These are phyloP conservation scores for Huso huso DNA, from an alignment of 2,797 vertebrate genomes.

Conservation along the genomic window DNA sequence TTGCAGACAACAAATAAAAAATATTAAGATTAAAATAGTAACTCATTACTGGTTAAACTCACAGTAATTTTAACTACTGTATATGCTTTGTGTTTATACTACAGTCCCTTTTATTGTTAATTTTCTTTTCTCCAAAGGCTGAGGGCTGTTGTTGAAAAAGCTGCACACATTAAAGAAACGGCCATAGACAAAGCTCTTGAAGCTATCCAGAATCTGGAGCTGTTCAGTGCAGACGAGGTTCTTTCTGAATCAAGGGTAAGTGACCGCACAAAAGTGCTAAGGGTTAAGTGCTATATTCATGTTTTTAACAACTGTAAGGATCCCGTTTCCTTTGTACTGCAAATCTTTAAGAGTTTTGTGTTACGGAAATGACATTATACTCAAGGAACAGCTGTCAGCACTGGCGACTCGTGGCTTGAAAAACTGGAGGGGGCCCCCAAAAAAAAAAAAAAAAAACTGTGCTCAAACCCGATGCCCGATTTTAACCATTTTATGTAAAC, in stretches of 20 bases:
- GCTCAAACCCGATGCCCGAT: no score
- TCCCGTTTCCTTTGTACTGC: background rate
- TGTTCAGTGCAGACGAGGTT: constrained; percentile 14
- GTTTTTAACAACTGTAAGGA: background rate
- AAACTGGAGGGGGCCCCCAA: no score
- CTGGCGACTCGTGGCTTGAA: no score
- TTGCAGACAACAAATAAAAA: no score
- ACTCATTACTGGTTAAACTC: no score
- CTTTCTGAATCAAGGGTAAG: constrained; percentile 13
- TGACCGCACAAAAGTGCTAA: background rate
- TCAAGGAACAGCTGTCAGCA: background rate
- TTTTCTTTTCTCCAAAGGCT: constrained; percentile 8
- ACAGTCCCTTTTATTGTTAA: background rate
- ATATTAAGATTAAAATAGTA: no score
- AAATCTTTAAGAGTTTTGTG: background rate
- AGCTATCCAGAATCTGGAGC: constrained; percentile 8
- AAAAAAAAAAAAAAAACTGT: no score
- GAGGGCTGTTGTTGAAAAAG: constrained; percentile 10
- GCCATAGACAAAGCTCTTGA: constrained; percentile 19
- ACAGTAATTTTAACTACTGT: no score
- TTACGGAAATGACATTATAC: background rate
- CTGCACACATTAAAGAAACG: constrained; percentile 17
- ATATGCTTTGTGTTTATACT: no score
- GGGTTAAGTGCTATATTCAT: background rate
- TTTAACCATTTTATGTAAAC: no score